Conservation (phyloP, 2,797 vertebrate genomes). For the Triplophysa yarkandensis region DNA sequence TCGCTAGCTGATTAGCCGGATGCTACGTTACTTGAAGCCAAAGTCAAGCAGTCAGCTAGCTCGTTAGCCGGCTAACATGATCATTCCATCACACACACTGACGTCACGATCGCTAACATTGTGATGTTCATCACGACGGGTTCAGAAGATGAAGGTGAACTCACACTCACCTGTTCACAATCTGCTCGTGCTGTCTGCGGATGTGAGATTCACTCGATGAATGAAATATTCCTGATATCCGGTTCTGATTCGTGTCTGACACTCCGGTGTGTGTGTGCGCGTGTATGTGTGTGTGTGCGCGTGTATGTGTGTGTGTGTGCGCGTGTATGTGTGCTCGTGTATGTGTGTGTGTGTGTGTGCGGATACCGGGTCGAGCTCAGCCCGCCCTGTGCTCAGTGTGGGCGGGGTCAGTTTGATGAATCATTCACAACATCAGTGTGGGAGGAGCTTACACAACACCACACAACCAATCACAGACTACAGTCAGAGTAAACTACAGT, state of each 20-base stretch:
- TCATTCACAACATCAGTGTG: constrained; percentile 29
- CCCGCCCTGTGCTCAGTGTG: constrained; percentile 19
- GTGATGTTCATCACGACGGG: background rate
- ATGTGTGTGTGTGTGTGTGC: background rate
- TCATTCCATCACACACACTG: background rate
- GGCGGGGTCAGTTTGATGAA: constrained; percentile 30
- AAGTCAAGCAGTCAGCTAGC: constrained; percentile 39
- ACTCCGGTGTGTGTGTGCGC: background rate
- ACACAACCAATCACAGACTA: background rate
- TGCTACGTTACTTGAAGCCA: constrained; percentile 31
- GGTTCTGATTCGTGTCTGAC: background rate
- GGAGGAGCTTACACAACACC: background rate
- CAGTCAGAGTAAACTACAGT: background rate
- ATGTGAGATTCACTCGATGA: constrained; percentile 1
- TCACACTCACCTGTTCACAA: constrained; percentile 51
- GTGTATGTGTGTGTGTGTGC: no score
- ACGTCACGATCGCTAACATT: background rate
- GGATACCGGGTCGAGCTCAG: constrained; percentile 16
- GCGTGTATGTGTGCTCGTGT: no score
- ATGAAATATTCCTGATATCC: constrained; percentile 1
- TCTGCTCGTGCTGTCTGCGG: constrained; percentile 8
- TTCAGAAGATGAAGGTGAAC: constrained; percentile 30
- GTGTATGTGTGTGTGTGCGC: no score
- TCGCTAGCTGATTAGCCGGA: constrained; percentile 32
- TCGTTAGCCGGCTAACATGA: constrained; percentile 44